Percentiles rank a stretch among this genome's conserved stretches.
These are phyloP conservation scores for Drosophila cardini DNA, from an alignment of 1,140 invertebrate genomes.

Conservation along the genomic window DNA sequence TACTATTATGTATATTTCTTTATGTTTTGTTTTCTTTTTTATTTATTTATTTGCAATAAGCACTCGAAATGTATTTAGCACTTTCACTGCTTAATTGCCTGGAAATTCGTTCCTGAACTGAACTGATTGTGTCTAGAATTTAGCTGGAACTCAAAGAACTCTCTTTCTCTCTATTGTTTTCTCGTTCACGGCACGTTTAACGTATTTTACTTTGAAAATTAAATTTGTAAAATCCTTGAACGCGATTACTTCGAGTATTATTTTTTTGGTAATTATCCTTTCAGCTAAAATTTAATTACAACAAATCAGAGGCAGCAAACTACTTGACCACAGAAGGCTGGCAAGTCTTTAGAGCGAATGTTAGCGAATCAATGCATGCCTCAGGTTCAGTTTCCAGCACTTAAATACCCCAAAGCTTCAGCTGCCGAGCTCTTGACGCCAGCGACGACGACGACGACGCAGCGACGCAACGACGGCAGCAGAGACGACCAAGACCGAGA, in stretches of 20 bases:
- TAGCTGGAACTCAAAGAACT: constrained; percentile 68
- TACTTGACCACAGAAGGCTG: constrained; percentile 74
- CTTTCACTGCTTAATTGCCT: constrained; percentile 83
- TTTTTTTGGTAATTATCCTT: constrained; percentile 53
- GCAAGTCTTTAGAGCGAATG: constrained; percentile 85
- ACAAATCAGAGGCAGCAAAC: constrained; percentile 80
- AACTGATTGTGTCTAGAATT: constrained; percentile 81
- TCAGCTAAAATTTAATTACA: constrained; percentile 84
- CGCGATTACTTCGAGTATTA: constrained; percentile 53
- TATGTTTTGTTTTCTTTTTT: constrained; percentile 42
- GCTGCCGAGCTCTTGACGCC: constrained; percentile 22
- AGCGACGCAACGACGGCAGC: constrained; percentile 26
- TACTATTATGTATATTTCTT: constrained; percentile 64
- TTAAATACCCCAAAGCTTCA: constrained; percentile 78
- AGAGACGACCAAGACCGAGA: constrained; percentile 45
- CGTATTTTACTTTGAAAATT: constrained; percentile 3
- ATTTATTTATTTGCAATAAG: constrained; percentile 68
- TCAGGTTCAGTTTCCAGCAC: constrained; percentile 68
- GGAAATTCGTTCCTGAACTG: constrained; percentile 64
- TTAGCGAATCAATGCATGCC: constrained; percentile 85
- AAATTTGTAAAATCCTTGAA: constrained; percentile 15
- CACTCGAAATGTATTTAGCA: constrained; percentile 78
- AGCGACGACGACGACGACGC: constrained; percentile 30
- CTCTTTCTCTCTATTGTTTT: constrained; percentile 18
- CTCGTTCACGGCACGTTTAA: constrained; percentile 19